Base-by-base conservation (phyloP, 2,797 vertebrate species). In the Etheostoma nigrum region DNA sequence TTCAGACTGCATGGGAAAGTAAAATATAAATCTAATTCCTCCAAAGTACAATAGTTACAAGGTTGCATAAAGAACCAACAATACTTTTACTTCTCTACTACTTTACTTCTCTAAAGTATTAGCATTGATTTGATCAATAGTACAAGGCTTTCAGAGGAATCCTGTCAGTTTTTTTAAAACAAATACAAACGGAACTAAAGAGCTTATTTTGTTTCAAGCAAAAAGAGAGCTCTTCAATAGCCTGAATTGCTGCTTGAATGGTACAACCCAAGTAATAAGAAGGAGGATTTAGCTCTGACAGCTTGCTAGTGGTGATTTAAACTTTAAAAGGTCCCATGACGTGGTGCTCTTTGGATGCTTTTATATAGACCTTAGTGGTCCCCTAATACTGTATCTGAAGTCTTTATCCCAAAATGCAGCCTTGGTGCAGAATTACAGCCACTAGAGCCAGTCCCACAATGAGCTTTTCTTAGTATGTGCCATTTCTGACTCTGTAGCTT, bases 31-130 rank as follows among this genome's bases (percentile, higher is more conserved):
- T 19, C 12, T 25, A 40, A 44, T 15, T 48, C 1, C 23, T 14
- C 27, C 6, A 36, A 59, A 69, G 40, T 52, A 58, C 27, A 67
- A 45, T 16, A 3, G 25, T 30, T 68, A 42, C 8, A 72, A 52
- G n/a, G 16, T 10, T 61, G 51, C 8, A 70, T 65, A 59, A 16
- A 51, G 18, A 33, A 11, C 0, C 13, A 6, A 59, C 8, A 48
- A 54, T 11, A 44, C 13, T 15, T 18, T 47, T 6, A 48, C 27
- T 57, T 5, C 13, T 54, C 18, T 70, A 53, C n/a, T 78, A 47
- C 21, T 23, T 23, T 23, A 23, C 21, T 23, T 23, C 21, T 23
- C 21, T 30, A 27, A 53, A 27, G 40, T 42, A 42, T 18, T 23
- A 15, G 12, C 33, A 65, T 1, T 40, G 44, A 51, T 60, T 19